Evolutionary conservation across 2,888 invertebrate species (phyloP).

Genomic region (Orchestes rusci): DNA sequence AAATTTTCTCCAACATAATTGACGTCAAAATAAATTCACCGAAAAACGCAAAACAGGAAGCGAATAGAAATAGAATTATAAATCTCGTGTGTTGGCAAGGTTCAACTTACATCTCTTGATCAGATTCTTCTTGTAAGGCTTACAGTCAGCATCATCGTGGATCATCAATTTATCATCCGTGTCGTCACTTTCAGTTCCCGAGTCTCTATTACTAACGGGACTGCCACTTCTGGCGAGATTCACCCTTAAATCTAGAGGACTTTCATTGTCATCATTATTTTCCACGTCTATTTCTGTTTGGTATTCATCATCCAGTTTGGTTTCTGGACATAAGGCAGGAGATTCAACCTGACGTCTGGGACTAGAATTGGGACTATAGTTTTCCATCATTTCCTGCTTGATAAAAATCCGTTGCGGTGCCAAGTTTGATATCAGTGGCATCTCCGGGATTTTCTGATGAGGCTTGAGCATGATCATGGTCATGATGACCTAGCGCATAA

Average conservation of each 20-base stretch:
- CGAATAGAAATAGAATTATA: no score
- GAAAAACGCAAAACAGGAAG: no score
- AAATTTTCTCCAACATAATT: no score
- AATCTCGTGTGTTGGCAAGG: no score
- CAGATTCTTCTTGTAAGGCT: conserved; percentile 84
- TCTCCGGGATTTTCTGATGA: conserved; percentile 27
- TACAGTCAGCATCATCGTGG: conserved; percentile 51
- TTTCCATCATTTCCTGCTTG: conserved; percentile 30
- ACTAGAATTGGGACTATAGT: neutral
- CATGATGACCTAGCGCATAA: no score
- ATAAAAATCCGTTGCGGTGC: conserved; percentile 27
- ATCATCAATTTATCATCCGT: conserved; percentile 51
- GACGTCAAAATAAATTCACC: no score
- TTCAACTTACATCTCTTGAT: conserved; percentile 87
- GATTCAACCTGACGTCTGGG: neutral
- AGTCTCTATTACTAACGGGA: conserved; percentile 44
- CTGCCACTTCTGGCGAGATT: conserved; percentile 15
- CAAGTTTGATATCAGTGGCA: conserved; percentile 32
- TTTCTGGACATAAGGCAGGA: neutral
- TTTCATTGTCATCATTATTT: conserved; percentile 40
- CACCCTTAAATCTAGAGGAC: conserved; percentile 72
- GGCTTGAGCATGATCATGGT: conserved; percentile 32
- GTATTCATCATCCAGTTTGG: conserved; percentile 1
- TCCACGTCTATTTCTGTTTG: conserved; percentile 27
- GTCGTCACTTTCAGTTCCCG: conserved; percentile 75